Evolutionary conservation across 2,797 vertebrate genomes (phyloP).

Genomic region (Fundulus diaphanus): DNA sequence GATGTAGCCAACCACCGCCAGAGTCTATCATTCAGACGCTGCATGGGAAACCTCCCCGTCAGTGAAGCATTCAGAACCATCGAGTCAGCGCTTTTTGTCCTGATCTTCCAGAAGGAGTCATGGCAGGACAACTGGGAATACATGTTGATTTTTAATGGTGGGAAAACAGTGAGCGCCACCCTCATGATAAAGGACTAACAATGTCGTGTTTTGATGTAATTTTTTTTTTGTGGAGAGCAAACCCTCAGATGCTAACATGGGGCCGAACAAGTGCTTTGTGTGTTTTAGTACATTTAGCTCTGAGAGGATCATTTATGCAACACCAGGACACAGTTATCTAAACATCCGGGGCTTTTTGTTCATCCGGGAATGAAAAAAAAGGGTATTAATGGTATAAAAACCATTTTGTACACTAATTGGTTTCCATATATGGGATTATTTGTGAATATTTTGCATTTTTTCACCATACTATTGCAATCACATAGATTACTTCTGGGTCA

Average conservation of each 20-base stretch:
- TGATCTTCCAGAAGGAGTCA: conserved; percentile 54
- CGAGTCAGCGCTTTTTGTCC: conserved; percentile 10
- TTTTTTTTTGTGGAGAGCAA: conserved; percentile 26
- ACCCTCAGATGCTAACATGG: conserved; percentile 6
- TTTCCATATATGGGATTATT: neutral
- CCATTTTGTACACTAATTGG: neutral
- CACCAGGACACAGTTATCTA: neutral
- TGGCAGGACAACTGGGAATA: conserved; percentile 30
- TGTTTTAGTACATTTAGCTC: conserved; percentile 4
- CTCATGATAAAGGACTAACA: conserved; percentile 31
- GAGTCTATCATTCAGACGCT: conserved; percentile 42
- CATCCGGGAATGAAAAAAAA: neutral
- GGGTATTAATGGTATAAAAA: conserved; percentile 10
- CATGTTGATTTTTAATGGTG: conserved; percentile 35
- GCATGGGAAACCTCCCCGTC: conserved; percentile 57
- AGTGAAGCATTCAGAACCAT: conserved; percentile 63
- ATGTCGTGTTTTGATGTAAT: conserved; percentile 27
- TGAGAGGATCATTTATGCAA: conserved; percentile 3
- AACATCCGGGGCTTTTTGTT: neutral
- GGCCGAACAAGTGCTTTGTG: neutral
- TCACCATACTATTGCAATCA: neutral
- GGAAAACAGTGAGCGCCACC: conserved; percentile 36
- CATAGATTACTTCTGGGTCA: neutral
- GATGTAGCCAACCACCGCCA: conserved; percentile 63
- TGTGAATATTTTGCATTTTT: neutral